Percentiles rank a stretch among this genome's conserved stretches.
phyloP scores from a whole-genome alignment of 2,113 vertebrate species.

The Cololabis saira region DNA sequence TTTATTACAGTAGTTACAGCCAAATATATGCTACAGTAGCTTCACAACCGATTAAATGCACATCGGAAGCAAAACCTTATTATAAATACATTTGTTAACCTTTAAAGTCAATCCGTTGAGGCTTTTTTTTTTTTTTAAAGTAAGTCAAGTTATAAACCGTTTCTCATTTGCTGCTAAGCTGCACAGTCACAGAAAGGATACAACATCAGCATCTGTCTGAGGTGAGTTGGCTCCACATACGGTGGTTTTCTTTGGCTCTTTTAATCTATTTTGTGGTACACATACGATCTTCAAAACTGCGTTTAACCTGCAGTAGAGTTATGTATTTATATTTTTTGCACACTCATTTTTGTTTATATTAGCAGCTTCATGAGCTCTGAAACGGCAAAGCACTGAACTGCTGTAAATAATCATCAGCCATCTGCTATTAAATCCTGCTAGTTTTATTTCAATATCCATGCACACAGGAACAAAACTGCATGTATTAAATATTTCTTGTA shows the following conservation, averaged over 20 bases:
- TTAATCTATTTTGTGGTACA: background rate
- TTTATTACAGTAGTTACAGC: too few relatives aligned
- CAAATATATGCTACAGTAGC: too few relatives aligned
- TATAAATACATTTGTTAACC: too few relatives aligned
- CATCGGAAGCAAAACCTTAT: too few relatives aligned
- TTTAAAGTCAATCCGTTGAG: too few relatives aligned
- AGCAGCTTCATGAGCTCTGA: too few relatives aligned
- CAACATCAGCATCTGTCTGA: conserved; percentile 84
- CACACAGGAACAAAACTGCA: accelerated
- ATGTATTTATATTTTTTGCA: background rate
- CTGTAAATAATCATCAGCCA: conserved; percentile 43
- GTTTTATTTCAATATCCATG: accelerated
- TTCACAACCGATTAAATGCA: too few relatives aligned
- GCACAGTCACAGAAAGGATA: conserved; percentile 85
- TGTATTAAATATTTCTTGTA: accelerated
- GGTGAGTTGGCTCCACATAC: background rate
- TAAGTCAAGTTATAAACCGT: too few relatives aligned
- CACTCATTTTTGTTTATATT: accelerated
- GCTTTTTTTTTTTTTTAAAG: too few relatives aligned
- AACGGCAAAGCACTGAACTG: accelerated
- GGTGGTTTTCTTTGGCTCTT: too few relatives aligned
- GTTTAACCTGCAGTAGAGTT: background rate
- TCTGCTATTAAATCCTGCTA: accelerated
- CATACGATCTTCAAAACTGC: background rate
- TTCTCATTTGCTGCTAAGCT: conserved; percentile 14